A percentile compares a stretch with the other conserved stretches of the same genome.
phyloP scores from a whole-genome alignment of 2,113 vertebrate species.

The Rhinolophus sinicus region DNA sequence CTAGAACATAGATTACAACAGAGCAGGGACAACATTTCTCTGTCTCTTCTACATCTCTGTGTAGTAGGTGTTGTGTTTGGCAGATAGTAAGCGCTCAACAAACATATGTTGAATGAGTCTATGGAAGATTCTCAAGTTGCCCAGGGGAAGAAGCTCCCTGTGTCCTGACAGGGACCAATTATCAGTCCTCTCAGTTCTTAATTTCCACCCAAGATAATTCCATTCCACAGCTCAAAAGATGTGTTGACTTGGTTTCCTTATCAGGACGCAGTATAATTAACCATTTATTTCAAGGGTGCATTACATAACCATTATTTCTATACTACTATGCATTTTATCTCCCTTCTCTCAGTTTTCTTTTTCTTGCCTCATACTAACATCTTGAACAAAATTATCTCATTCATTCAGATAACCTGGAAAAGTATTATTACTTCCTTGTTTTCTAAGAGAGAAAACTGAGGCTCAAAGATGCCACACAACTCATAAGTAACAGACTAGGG shows the following conservation, averaged over 20 bases:
- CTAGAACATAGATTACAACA: not conserved
- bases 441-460: not conserved
- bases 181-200: not conserved
- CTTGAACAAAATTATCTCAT: conserved; percentile 3
- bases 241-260: not conserved
- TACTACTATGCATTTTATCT: not conserved
- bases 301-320: not conserved
- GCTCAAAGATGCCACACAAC: not conserved
- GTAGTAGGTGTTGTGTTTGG: not conserved
- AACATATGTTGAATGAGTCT: not conserved
- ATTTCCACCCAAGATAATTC: not conserved
- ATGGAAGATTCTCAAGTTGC: not conserved
- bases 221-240: not conserved
- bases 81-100: not conserved
- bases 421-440: not conserved
- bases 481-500: not conserved
- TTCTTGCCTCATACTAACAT: not conserved
- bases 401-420: not conserved
- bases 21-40: not conserved
- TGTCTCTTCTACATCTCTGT: not conserved
- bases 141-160: not conserved
- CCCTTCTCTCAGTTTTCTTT: not conserved
- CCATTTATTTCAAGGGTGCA: not conserved
- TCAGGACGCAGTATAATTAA: not conserved
- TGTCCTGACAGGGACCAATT: not conserved